Evolutionary conservation across 2,888 invertebrate genomes (phyloP).

Genomic region (Tenthredo distinguenda): DNA sequence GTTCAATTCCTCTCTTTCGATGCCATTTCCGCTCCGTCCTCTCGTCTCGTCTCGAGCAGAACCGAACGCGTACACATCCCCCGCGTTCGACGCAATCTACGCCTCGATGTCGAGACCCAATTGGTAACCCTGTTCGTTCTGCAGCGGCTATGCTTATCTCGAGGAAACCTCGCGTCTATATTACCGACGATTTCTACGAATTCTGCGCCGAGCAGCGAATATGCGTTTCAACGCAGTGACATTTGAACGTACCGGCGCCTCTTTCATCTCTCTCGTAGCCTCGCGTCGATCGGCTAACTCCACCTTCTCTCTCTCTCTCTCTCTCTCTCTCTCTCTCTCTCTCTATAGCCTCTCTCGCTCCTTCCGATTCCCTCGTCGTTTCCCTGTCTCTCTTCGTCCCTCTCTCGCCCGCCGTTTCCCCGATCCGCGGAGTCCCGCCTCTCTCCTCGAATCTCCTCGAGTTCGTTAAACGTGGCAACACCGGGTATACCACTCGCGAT

Average conservation of each 20-base stretch:
- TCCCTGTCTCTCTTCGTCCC: constrained; percentile 3
- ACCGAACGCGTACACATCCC: neutral
- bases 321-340: constrained; percentile 3
- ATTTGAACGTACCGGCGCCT: constrained; percentile 72
- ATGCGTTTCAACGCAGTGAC: constrained; percentile 70
- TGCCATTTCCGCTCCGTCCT: neutral
- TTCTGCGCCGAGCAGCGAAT: constrained; percentile 60
- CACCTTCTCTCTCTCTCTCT: constrained; percentile 28
- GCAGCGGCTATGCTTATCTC: constrained; percentile 69
- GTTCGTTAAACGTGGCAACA: constrained; percentile 60
- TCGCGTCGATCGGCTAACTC: constrained; percentile 7
- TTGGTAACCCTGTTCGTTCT: constrained; percentile 61
- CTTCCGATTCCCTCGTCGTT: constrained; percentile 17
- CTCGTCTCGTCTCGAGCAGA: neutral
- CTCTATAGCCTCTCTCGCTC: constrained; percentile 22
- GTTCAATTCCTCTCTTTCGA: neutral
- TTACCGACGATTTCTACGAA: constrained; percentile 73
- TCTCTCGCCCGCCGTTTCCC: neutral
- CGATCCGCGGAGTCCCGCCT: constrained; percentile 29
- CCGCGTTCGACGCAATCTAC: neutral
- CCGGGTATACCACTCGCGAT: constrained; percentile 54
- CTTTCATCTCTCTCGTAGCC: constrained; percentile 54
- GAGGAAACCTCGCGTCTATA: constrained; percentile 67
- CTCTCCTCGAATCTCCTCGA: constrained; percentile 47
- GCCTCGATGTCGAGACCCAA: constrained; percentile 53